A percentile compares a stretch with the other conserved stretches of the same genome.
phyloP scores from a whole-genome alignment of 2,797 vertebrate species.

The Glossophaga mutica region DNA sequence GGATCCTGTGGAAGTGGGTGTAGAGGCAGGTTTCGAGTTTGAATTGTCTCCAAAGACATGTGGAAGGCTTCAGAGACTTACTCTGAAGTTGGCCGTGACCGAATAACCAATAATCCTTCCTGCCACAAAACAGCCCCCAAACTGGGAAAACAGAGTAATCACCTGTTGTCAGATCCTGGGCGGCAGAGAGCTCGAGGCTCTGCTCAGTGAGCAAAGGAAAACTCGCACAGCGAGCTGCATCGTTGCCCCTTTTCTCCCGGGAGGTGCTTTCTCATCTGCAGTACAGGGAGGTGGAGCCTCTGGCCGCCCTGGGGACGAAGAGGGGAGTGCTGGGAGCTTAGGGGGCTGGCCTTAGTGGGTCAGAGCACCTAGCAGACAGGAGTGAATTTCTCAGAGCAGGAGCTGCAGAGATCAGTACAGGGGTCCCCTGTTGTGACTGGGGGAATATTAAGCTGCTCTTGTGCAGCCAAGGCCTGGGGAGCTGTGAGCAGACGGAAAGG shows the following conservation, averaged over 20 bases:
- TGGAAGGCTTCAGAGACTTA: neutral
- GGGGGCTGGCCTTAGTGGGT: neutral
- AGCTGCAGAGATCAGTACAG: neutral
- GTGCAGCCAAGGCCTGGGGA: neutral
- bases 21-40: neutral
- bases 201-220: neutral
- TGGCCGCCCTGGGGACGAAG: neutral
- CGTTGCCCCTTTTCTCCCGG: neutral
- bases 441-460: neutral
- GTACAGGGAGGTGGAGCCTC: neutral
- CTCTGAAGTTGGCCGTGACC: neutral
- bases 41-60: neutral
- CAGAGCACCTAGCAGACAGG: neutral
- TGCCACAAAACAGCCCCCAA: neutral
- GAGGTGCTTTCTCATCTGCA: neutral
- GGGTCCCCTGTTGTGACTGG: neutral
- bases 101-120: neutral
- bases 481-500: neutral
- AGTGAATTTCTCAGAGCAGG: neutral
- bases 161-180: neutral
- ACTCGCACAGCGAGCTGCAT: neutral
- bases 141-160: neutral
- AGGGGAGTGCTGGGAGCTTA: neutral
- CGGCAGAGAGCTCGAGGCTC: neutral
- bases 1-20: neutral